Evolutionary conservation across 2,797 vertebrate species (phyloP).

Genomic region (Gadopsis bispinosus): DNA sequence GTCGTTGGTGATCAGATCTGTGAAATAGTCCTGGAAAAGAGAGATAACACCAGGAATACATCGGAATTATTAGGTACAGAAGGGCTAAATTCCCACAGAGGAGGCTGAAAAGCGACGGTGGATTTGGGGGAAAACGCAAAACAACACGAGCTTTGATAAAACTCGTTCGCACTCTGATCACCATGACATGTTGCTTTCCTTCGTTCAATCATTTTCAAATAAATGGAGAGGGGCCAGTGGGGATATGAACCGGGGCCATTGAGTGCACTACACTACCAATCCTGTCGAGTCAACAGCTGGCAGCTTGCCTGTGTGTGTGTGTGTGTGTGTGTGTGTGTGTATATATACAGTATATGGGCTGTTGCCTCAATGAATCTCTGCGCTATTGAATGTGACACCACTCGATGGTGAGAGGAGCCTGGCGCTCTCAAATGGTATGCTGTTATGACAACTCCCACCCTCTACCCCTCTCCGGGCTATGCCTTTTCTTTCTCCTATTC

Average conservation of each 20-base stretch:
- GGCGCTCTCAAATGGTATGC: conserved; percentile 70
- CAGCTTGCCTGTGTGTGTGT: conserved; percentile 56
- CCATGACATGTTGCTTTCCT: conserved; percentile 72
- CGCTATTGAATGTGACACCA: conserved; percentile 80
- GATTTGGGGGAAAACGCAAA: conserved; percentile 24
- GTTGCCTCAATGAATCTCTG: conserved; percentile 76
- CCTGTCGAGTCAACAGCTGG: conserved; percentile 83
- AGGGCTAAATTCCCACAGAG: conserved; percentile 28
- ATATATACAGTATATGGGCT: conserved; percentile 72
- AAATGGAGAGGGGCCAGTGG: conserved; percentile 68
- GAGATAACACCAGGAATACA: conserved; percentile 11
- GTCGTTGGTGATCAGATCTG: conserved; percentile 97
- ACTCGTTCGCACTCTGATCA: conserved; percentile 61
- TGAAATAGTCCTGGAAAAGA: conserved; percentile 92
- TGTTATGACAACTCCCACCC: conserved; percentile 80
- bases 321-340: conserved; percentile 33
- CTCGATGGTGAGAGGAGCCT: conserved; percentile 72
- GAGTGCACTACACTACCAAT: conserved; percentile 81
- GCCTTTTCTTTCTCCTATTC: conserved; percentile 47
- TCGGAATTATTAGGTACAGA: not conserved
- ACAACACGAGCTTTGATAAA: conserved; percentile 75
- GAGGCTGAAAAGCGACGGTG: conserved; percentile 14
- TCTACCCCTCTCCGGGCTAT: conserved; percentile 46
- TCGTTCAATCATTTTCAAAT: conserved; percentile 76
- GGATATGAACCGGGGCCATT: conserved; percentile 79